Evolutionary conservation across 2,113 vertebrate species (phyloP).

Genomic region (Aplodontia rufa): DNA sequence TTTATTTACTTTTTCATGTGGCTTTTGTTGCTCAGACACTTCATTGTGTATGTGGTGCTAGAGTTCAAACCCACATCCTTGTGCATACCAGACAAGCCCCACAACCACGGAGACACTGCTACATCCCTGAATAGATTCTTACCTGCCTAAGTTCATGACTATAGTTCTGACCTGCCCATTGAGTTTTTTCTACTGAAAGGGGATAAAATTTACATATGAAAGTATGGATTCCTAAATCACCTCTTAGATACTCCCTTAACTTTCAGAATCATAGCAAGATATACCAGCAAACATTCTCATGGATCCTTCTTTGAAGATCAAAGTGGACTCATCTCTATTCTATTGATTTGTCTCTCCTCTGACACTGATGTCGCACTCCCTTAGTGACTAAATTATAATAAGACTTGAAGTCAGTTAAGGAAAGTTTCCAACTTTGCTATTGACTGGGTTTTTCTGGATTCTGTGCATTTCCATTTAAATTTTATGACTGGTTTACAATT

Average conservation of each 20-base stretch:
- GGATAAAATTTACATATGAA: background rate
- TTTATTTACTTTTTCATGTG: no score
- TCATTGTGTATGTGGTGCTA: no score
- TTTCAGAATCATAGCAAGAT: background rate
- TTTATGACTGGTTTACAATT: background rate
- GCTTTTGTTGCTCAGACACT: no score
- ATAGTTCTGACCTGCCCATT: background rate
- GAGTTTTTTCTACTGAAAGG: background rate
- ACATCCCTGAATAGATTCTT: background rate
- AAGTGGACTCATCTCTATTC: background rate
- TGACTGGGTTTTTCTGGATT: background rate
- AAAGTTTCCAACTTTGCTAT: background rate
- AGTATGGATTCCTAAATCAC: background rate
- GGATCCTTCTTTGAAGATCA: background rate
- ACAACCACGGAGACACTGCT: no score
- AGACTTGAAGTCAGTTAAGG: background rate
- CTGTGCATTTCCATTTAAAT: background rate
- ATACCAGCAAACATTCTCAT: background rate
- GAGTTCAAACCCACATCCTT: no score
- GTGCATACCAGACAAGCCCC: no score
- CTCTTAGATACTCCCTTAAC: background rate
- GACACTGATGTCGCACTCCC: background rate
- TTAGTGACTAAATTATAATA: background rate
- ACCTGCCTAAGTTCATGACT: background rate
- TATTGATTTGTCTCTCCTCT: background rate